Evolutionary conservation across 1,140 invertebrate genomes (phyloP).

Genomic region (Formica selysi): DNA sequence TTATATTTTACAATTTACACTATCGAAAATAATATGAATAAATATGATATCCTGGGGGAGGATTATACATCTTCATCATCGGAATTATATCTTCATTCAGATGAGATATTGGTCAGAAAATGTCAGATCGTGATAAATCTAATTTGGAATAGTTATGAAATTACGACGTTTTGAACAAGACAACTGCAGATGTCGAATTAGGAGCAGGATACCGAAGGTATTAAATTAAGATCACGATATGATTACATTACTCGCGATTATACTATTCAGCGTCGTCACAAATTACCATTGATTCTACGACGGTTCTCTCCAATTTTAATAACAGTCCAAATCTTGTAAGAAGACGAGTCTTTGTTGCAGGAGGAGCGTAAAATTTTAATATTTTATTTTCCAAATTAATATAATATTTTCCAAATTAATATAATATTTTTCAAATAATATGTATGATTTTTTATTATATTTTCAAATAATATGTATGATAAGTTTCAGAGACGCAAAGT

Average conservation of each 20-base stretch:
- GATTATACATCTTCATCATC: no score
- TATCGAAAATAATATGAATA: background rate
- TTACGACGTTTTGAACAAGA: slow-evolving; percentile 34
- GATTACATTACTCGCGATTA: slow-evolving; percentile 35
- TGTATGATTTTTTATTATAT: no score
- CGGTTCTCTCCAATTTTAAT: background rate
- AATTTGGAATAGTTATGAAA: slow-evolving; percentile 15
- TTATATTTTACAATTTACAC: background rate
- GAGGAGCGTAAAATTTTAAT: background rate
- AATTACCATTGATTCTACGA: background rate
- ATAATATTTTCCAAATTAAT: no score
- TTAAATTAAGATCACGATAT: slow-evolving; percentile 10
- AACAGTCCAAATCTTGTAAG: background rate
- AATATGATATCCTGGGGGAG: background rate
- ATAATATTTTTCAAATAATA: background rate
- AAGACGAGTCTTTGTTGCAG: background rate
- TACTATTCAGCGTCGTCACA: slow-evolving; percentile 15
- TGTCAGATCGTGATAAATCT: background rate
- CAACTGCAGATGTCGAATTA: slow-evolving; percentile 34
- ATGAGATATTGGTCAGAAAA: background rate
- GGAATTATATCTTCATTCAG: background rate
- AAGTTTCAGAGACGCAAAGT: background rate
- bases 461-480: background rate
- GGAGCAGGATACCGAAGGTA: background rate
- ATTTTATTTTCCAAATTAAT: background rate